Conservation (phyloP, 2,113 vertebrate genomes). For the Conger conger region DNA sequence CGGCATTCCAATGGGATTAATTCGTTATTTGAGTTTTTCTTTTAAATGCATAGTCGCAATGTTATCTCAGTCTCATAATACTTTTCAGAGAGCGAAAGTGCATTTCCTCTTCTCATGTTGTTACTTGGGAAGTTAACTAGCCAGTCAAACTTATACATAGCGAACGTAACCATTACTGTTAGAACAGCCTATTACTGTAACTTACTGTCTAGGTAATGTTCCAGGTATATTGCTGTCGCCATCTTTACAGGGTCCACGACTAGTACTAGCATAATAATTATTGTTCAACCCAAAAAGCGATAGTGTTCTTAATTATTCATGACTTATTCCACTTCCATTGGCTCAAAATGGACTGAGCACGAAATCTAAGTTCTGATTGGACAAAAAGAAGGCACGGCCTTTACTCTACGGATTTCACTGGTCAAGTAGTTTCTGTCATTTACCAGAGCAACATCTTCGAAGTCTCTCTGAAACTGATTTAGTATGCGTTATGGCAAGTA, state of each 20-base stretch:
- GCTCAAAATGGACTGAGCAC: conserved; percentile 19
- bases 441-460: too few relatives aligned
- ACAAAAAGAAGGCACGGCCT: conserved; percentile 41
- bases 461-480: too few relatives aligned
- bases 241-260: conserved; percentile 66
- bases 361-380: conserved; percentile 41
- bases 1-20: too few relatives aligned
- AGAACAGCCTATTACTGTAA: conserved; percentile 30
- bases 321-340: conserved; percentile 28
- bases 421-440: too few relatives aligned
- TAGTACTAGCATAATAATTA: conserved; percentile 31
- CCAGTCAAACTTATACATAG: neutral
- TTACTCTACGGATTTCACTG: neutral
- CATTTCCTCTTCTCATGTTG: conserved; percentile 8
- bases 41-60: too few relatives aligned
- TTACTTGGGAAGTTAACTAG: conserved; percentile 1
- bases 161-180: neutral
- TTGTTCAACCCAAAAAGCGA: conserved; percentile 24
- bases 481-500: too few relatives aligned
- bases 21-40: too few relatives aligned
- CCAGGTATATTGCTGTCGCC: conserved; percentile 96
- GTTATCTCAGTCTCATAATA: neutral
- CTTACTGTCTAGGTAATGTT: conserved; percentile 97
- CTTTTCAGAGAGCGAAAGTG: neutral
- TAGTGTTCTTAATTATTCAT: conserved; percentile 50